phyloP scores from a whole-genome alignment of 1,140 invertebrate species.

The Nasonia giraulti region DNA sequence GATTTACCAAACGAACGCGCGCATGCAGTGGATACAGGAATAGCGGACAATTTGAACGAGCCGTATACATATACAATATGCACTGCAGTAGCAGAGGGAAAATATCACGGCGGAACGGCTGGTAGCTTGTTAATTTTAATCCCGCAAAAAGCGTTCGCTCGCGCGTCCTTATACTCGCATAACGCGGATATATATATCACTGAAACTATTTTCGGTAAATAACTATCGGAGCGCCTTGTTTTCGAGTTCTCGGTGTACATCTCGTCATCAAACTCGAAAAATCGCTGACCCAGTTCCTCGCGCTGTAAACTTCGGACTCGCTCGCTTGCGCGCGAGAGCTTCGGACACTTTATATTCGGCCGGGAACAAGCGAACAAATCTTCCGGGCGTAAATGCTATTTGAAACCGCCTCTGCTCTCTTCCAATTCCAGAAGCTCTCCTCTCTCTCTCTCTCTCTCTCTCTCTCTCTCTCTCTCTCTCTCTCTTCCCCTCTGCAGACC shows the following conservation, averaged over 20 bases:
- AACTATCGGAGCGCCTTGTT: conserved; percentile 28
- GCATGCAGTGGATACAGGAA: background rate
- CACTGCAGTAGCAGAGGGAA: background rate
- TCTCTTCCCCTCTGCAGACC: too few relatives aligned
- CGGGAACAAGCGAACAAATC: conserved; percentile 24
- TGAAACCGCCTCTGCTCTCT: background rate
- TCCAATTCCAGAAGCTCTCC: conserved; percentile 9
- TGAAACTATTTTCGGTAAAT: conserved; percentile 32
- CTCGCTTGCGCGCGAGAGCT: background rate
- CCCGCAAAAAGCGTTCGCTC: background rate
- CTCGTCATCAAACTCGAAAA: conserved; percentile 37
- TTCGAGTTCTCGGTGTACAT: conserved; percentile 18
- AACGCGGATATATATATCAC: background rate
- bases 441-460: background rate
- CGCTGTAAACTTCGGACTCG: conserved; percentile 5
- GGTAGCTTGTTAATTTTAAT: conserved; percentile 31
- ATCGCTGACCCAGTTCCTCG: conserved; percentile 23
- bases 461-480: background rate
- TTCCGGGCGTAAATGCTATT: conserved; percentile 37
- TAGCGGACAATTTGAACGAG: background rate
- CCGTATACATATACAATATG: too few relatives aligned
- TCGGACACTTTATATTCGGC: conserved; percentile 29
- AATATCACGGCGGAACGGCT: background rate
- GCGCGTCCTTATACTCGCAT: background rate
- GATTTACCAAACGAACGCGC: background rate